phyloP scores from a whole-genome alignment of 64 coral and sea anemone genomes.

The Stylophora pistillata region DNA sequence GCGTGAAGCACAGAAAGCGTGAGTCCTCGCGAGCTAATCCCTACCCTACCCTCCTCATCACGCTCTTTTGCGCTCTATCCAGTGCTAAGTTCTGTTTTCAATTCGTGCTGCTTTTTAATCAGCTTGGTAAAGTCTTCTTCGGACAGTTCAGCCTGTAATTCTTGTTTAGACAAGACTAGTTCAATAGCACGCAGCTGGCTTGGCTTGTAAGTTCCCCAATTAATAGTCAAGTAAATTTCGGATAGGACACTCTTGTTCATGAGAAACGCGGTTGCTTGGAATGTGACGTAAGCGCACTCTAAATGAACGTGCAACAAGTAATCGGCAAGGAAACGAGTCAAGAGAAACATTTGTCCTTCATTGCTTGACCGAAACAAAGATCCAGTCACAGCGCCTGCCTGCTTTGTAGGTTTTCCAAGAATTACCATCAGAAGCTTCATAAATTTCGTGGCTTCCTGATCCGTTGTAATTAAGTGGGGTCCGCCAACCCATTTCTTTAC shows the following conservation, averaged over 20 bases:
- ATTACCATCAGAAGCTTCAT: constrained; percentile 82
- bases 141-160: constrained; percentile 60
- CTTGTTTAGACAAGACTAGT: constrained; percentile 71
- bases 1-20: too few relatives aligned
- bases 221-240: constrained; percentile 50
- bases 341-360: constrained; percentile 42
- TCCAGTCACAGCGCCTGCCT: constrained; percentile 67
- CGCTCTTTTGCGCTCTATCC: too few relatives aligned
- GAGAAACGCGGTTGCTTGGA: constrained; percentile 66
- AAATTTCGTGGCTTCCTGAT: constrained; percentile 62
- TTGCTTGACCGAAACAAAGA: constrained; percentile 25
- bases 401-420: constrained; percentile 83
- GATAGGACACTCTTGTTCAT: constrained; percentile 57
- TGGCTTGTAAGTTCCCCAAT: constrained; percentile 8
- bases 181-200: constrained; percentile 52
- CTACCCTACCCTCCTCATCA: too few relatives aligned
- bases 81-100: not conserved
- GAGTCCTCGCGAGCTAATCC: too few relatives aligned
- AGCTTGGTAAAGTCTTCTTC: constrained; percentile 61
- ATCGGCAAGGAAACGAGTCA: constrained; percentile 42
- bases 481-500: constrained; percentile 61
- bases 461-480: constrained; percentile 61
- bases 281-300: constrained; percentile 67
- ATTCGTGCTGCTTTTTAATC: constrained; percentile 37
- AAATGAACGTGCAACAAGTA: constrained; percentile 70